Evolutionary conservation across 2,113 vertebrate genomes (phyloP), one percentile per base, ranked within the genome.

Genomic region (Lepus europaeus): DNA sequence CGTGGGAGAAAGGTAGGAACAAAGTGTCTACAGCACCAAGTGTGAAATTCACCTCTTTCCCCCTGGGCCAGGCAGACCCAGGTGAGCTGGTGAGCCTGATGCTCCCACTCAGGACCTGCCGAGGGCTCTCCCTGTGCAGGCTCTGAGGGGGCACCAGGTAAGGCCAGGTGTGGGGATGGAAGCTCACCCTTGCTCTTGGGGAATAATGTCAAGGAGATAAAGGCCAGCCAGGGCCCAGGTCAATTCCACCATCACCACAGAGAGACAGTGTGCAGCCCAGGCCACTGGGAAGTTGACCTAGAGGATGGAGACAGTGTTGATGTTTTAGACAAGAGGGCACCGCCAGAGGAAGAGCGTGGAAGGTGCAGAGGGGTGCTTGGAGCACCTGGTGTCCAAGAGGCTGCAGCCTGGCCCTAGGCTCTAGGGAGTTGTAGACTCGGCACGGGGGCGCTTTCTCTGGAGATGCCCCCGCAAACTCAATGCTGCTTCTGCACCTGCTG

Each of bases 361-460:
- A 59, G 33, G 6, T 0, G 1, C 29, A n/a, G 27, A 11, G n/a
- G 29, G 27, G 14, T 6, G 4, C 29, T 10, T 11, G 39, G 6
- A 7, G 27, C 0, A 0, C 3, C 4, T 19, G 9, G 69, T 49
- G 16, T 14, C 61, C 27, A 25, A 3, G 29, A 10, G 36, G 45
- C n/a, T 23, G 8, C 13, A 31, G 31, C 59, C 45, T 69, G n/a
- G 25, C 8, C 14, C 13, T 84, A 19, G 1, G 23, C 49, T 79
- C 79, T 66, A 11, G 0, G 12, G 5, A 3, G 25, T 3, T 9
- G 1, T 0, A 19, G n/a, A 31, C 51, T 59, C 25, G 49, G 9
- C 10, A 73, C 73, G 69, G 63, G 8, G 27, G 9, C 39, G 29
- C 31, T 11, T n/a, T 33, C 69, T 56, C 56, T 6, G 2, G 16